Conservation (phyloP, 2,888 invertebrate genomes). For the Chloroclystis v-ata region DNA sequence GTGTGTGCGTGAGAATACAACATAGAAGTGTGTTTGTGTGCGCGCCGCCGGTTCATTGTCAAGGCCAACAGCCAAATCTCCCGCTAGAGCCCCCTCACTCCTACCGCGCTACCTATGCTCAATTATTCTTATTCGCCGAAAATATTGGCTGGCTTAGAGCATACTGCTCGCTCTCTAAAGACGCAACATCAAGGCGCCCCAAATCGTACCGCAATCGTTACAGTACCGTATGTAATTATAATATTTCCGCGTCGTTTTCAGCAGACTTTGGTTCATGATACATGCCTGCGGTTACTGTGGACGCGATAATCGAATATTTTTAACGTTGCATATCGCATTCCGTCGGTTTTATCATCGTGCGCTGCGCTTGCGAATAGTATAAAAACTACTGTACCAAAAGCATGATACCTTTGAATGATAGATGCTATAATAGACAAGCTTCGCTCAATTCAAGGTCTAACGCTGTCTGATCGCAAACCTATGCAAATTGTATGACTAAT, state of each 20-base stretch:
- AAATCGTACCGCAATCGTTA: slow-evolving; percentile 47
- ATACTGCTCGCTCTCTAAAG: slow-evolving; percentile 44
- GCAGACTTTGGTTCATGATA: slow-evolving; percentile 37
- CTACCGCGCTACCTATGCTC: slow-evolving; percentile 50
- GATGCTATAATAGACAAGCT: slow-evolving; percentile 15
- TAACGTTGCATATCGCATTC: slow-evolving; percentile 59
- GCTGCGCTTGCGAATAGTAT: slow-evolving; percentile 38
- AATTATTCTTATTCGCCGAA: slow-evolving; percentile 62
- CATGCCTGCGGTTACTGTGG: slow-evolving; percentile 40
- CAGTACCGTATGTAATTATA: slow-evolving; percentile 30
- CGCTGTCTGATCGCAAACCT: slow-evolving; percentile 34
- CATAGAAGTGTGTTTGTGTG: slow-evolving; percentile 52
- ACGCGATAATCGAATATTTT: slow-evolving; percentile 60
- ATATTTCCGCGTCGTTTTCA: slow-evolving; percentile 31
- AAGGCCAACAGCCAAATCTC: slow-evolving; percentile 77
- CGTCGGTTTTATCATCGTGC: slow-evolving; percentile 44
- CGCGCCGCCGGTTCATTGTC: slow-evolving; percentile 75
- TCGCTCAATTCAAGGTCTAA: slow-evolving; percentile 35
- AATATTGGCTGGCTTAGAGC: slow-evolving; percentile 46
- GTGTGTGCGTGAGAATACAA: slow-evolving; percentile 56
- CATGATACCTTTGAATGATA: slow-evolving; percentile 29
- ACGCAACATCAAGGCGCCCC: slow-evolving; percentile 29
- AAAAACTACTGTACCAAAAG: slow-evolving; percentile 21
- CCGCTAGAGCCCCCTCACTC: slow-evolving; percentile 60
- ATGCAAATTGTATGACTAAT: slow-evolving; percentile 42